Evolutionary conservation across 1,140 invertebrate genomes (phyloP).

Genomic region (Heliconius hermathena): DNA sequence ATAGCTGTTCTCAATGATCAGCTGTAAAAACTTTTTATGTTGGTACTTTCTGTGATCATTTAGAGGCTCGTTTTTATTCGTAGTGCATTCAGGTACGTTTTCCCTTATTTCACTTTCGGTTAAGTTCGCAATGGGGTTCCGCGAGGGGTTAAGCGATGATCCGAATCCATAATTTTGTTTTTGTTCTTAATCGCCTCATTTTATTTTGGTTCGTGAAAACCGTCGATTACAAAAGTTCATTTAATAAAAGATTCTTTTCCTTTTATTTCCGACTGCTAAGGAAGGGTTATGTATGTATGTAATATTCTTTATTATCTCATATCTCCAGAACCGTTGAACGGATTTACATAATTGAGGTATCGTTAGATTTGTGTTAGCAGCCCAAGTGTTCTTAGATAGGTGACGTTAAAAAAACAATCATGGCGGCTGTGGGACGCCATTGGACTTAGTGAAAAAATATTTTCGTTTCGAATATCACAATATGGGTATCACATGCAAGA

Average conservation of each 20-base stretch:
- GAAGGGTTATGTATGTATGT: too few species aligned
- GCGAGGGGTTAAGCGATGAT: constrained; percentile 13
- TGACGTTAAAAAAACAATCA: too few species aligned
- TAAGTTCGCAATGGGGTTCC: constrained; percentile 12
- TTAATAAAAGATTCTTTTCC: neutral
- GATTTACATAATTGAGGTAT: too few species aligned
- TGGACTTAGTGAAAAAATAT: too few species aligned
- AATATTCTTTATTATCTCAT: too few species aligned
- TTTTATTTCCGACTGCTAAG: too few species aligned
- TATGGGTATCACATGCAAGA: too few species aligned
- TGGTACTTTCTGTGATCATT: neutral
- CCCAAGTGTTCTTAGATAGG: too few species aligned
- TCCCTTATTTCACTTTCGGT: constrained; percentile 15
- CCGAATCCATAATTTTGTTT: constrained; percentile 28
- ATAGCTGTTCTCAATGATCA: constrained; percentile 7
- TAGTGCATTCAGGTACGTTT: constrained; percentile 17
- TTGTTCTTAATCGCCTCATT: constrained; percentile 5
- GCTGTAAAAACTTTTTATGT: constrained; percentile 11
- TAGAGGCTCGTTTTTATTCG: constrained; percentile 21
- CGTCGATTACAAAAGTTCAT: constrained; percentile 19
- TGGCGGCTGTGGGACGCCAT: too few species aligned
- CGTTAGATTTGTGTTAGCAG: too few species aligned
- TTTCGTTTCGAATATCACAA: too few species aligned
- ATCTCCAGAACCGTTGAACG: too few species aligned
- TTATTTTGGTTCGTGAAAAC: constrained; percentile 22